These are phyloP conservation scores for Herminia tarsipennalis DNA, from an alignment of 2,888 invertebrate genomes.

Conservation along the genomic window DNA sequence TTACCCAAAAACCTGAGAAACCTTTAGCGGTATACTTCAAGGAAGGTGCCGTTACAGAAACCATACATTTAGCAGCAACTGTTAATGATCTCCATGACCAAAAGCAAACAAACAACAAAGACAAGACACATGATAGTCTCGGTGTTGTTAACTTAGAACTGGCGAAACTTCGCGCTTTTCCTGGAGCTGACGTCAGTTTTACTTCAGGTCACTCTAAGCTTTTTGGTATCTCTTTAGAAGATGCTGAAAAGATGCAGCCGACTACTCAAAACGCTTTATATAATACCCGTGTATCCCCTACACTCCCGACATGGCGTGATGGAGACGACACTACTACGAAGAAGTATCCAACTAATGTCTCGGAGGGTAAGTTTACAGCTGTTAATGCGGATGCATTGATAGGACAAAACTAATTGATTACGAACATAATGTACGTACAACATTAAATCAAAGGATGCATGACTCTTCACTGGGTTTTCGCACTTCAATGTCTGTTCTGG, in stretches of 20 bases:
- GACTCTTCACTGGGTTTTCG: neutral
- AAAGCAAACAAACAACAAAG: slow-evolving; percentile 51
- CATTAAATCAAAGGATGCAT: no score
- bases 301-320: slow-evolving; percentile 84
- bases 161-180: slow-evolving; percentile 40
- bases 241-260: slow-evolving; percentile 81
- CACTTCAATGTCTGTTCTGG: slow-evolving; percentile 1
- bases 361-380: slow-evolving; percentile 69
- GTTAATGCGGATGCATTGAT: slow-evolving; percentile 47
- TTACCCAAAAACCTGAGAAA: slow-evolving; percentile 78
- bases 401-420: no score
- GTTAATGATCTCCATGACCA: slow-evolving; percentile 64
- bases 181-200: slow-evolving; percentile 65
- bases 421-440: no score
- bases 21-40: slow-evolving; percentile 74
- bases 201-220: slow-evolving; percentile 88
- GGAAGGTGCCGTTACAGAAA: slow-evolving; percentile 61
- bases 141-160: neutral
- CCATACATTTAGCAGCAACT: slow-evolving; percentile 63
- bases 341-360: slow-evolving; percentile 71
- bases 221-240: slow-evolving; percentile 87
- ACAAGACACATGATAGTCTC: neutral
- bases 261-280: slow-evolving; percentile 81
- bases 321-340: slow-evolving; percentile 73
- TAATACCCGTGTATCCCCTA: slow-evolving; percentile 87